Evolutionary conservation across 2,113 vertebrate genomes (phyloP).

Genomic region (Cyprinodon variegatus): DNA sequence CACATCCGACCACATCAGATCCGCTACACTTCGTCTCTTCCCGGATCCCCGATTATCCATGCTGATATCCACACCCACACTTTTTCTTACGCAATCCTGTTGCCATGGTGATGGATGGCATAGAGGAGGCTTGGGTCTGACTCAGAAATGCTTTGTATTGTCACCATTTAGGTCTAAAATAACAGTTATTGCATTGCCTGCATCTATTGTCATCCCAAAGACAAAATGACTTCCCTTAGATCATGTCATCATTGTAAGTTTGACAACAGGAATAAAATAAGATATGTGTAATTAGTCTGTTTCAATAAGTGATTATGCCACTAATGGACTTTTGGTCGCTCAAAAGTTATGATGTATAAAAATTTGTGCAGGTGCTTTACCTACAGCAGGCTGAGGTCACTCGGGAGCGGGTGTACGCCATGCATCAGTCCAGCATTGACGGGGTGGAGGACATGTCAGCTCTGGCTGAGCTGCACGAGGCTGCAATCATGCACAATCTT

Average conservation of each 20-base stretch:
- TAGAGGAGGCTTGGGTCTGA: constrained; percentile 16
- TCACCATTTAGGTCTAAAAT: constrained; percentile 32
- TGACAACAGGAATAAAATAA: neutral
- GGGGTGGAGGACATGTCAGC: constrained; percentile 93
- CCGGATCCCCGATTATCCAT: neutral
- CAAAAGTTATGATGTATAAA: neutral
- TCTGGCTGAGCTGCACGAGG: constrained; percentile 89
- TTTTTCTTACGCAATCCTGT: constrained; percentile 35
- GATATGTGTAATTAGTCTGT: neutral
- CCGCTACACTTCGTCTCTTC: constrained; percentile 14
- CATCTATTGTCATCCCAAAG: neutral
- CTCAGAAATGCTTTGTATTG: constrained; percentile 9
- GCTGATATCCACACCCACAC: neutral
- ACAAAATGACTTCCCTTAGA: neutral
- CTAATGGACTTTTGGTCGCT: neutral
- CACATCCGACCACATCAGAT: constrained; percentile 41
- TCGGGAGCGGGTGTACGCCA: constrained; percentile 84
- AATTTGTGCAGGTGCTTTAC: constrained; percentile 79
- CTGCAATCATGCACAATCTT: constrained; percentile 91
- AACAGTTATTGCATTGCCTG: neutral
- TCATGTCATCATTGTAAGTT: neutral
- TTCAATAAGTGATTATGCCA: neutral
- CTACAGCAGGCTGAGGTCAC: constrained; percentile 80
- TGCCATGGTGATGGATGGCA: constrained; percentile 55
- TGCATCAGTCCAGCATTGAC: constrained; percentile 87